phyloP scores from a whole-genome alignment of 2,888 invertebrate genomes.

The Stegana nigrithorax region DNA sequence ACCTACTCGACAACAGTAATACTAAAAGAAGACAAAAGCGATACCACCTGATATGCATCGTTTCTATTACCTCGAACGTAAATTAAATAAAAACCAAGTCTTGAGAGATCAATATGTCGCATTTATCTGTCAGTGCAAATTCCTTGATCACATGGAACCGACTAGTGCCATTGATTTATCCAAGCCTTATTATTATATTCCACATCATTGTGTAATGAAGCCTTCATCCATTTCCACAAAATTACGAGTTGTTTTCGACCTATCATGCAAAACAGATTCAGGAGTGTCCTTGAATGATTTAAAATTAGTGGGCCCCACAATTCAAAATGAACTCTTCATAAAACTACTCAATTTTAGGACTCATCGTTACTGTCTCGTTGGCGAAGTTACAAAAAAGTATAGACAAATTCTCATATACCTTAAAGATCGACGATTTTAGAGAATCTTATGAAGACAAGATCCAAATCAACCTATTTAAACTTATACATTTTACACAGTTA shows the following conservation, averaged over 20 bases:
- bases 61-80: neutral
- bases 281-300: slow-evolving; percentile 10
- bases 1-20: too few relatives aligned
- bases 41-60: neutral
- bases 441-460: neutral
- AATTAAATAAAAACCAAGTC: neutral
- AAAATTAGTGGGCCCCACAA: slow-evolving; percentile 9
- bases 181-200: slow-evolving; percentile 1
- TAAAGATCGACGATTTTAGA: slow-evolving; percentile 16
- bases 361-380: neutral
- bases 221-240: neutral
- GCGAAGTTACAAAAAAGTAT: slow-evolving; percentile 19
- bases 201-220: slow-evolving; percentile 13
- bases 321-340: slow-evolving; percentile 16
- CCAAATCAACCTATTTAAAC: neutral
- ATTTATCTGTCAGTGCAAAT: slow-evolving; percentile 25
- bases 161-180: too few relatives aligned
- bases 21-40: too few relatives aligned
- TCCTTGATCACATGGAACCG: slow-evolving; percentile 18
- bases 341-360: slow-evolving; percentile 16
- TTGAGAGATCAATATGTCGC: slow-evolving; percentile 15
- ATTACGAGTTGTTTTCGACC: slow-evolving; percentile 17
- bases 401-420: neutral
- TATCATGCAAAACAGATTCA: neutral
- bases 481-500: neutral